Base-by-base conservation (phyloP, 1,140 invertebrate genomes). In the Sycophaga agraensis region DNA sequence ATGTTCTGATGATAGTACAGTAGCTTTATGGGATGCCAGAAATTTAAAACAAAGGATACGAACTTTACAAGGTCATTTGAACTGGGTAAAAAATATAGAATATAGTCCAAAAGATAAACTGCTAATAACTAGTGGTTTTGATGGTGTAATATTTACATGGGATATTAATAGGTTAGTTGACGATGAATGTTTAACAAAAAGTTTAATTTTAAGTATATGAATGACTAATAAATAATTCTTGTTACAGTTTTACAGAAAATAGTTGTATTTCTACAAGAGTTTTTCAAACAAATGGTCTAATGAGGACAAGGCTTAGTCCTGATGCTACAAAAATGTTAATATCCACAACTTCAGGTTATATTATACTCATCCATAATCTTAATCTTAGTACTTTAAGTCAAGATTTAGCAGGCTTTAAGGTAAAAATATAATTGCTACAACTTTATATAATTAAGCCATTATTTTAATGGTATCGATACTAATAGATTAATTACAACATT, bases 1-100 rank as follows among this genome's bases (percentile, higher is more conserved):
- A 0, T 96, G 94, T 76, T 96, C 93, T 4, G 94, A 97, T 77
- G 95, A 97, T 72, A 92, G 86, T 16, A 96, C 93, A 16, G 91
- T 97, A 45, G 92, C 91, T 17, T 72, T 97, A 43, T 97, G 94
- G 94, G 94, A 97, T 82, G 86, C 91, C 35, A 82, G 95, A 50
- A 92, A 92, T 78, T 79, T 96, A 39, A 91, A 90, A 70, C 83
- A 86, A 45, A 86, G 87, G 68, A 87, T 94, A 45, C 84, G 88
- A 54, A 88, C 88, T 2, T 82, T 97, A 0, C 83, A 88, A 57
- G 94, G 94, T 9, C 94, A 97, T 78, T 90, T 91, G 0, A 95
- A 95, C 80, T 97, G 94, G 94, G 95, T 97, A 7, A 97, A 97
- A 80, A 97, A 96, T 76, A 95, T 97, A 63, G 94, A 97, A 74